Base-by-base conservation (phyloP, 1,140 invertebrate genomes). In the Diabrotica undecimpunctata region DNA sequence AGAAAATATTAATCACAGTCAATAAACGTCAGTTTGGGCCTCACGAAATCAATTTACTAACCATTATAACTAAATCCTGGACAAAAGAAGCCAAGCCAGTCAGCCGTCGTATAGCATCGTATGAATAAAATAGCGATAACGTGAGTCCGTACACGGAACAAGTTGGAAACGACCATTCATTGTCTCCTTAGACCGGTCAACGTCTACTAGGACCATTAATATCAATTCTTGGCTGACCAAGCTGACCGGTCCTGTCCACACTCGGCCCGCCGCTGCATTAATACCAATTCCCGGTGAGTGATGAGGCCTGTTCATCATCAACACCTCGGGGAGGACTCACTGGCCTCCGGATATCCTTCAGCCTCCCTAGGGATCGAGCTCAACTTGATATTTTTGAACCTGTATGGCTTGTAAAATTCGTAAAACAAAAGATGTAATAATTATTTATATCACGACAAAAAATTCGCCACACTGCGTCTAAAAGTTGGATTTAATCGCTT, bases 61-160 rank as follows among this genome's bases (percentile, higher is more conserved):
- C 67, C 72, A 74, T 74, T 74, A 74, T 74, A 69, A 74, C 66
- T 62, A 64, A 69, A 71, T 63, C 67, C 67, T 68, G 67, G 62
- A 68, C 65, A 62, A 69, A 71, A 71, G 67, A 67, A 70, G 13
- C 37, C 25, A 25, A 25, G 25, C 25, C 25, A 25, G 25, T 25
- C 25, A 25, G 25, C 11, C 55, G 38, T 57, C 37, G 37, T 57
- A 57, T 38, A 64, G 70, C 54, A 75, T 73, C 69, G 68, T 75
- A 75, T 75, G 74, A 75, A 75, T 75, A 75, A 75, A 75, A 75
- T 71, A 75, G 71, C 71, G 74, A 75, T 75, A 75, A 75, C 50
- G 50, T 4, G 25, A 25, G 25, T 25, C 25, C 61, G 52, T 62
- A 62, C 53, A 64, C 62, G 38, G 35, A 41, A 59, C 57, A 59